Percentiles rank a stretch among this genome's conserved stretches.
phyloP scores from a whole-genome alignment of 1,140 invertebrate species.

The Ylistrum balloti region DNA sequence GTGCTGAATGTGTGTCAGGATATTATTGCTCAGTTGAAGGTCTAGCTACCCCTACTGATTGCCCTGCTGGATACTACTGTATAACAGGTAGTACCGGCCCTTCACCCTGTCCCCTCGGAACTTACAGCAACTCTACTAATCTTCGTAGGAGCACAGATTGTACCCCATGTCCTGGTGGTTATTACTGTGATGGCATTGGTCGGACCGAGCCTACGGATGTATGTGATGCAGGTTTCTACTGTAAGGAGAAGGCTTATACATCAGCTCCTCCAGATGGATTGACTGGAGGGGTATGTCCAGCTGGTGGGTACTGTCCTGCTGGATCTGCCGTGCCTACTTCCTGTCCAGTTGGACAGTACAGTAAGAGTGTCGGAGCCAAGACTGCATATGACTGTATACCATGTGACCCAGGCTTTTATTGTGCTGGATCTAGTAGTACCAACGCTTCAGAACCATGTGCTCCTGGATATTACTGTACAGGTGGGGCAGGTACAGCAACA shows the following conservation, averaged over 20 bases:
- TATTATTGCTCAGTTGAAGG: conserved; percentile 79
- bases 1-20: conserved; percentile 80
- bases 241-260: conserved; percentile 79
- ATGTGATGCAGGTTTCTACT: conserved; percentile 81
- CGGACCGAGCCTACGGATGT: conserved; percentile 76
- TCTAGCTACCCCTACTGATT: conserved; percentile 76
- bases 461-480: conserved; percentile 79
- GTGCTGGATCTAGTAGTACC: conserved; percentile 79
- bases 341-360: conserved; percentile 78
- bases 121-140: conserved; percentile 80
- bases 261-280: conserved; percentile 80
- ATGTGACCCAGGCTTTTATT: conserved; percentile 79
- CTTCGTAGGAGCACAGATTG: conserved; percentile 78
- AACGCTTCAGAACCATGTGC: conserved; percentile 75
- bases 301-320: conserved; percentile 79
- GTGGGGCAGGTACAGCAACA: conserved; percentile 76
- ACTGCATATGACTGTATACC: conserved; percentile 79
- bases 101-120: conserved; percentile 79
- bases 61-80: conserved; percentile 79
- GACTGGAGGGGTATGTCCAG: conserved; percentile 79
- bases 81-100: conserved; percentile 78
- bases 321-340: conserved; percentile 75
- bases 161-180: conserved; percentile 79
- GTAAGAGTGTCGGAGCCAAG: conserved; percentile 78
- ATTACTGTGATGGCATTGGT: conserved; percentile 81